Evolutionary conservation across 64 coral and sea anemone genomes (phyloP).

Genomic region (Actinia equina): DNA sequence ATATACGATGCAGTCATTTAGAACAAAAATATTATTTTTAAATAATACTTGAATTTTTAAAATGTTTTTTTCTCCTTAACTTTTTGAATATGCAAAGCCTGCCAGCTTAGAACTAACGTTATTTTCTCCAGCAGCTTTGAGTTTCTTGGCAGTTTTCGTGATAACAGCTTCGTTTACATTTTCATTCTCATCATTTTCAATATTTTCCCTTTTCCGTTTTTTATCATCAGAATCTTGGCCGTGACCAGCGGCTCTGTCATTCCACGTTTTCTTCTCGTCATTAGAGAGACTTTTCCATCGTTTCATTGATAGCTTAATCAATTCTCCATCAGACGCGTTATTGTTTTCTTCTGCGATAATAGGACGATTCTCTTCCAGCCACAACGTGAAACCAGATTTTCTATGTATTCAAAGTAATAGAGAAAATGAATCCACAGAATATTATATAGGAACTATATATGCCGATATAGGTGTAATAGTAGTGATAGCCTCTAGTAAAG

Average conservation of each 20-base stretch:
- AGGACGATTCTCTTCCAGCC: constrained; percentile 62
- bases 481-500: too few relatives aligned
- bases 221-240: constrained; percentile 26
- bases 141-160: constrained; percentile 16
- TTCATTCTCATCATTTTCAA: constrained; percentile 44
- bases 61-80: background rate
- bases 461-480: too few relatives aligned
- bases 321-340: constrained; percentile 37
- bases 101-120: constrained; percentile 31
- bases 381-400: constrained; percentile 79
- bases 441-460: too few relatives aligned
- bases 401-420: constrained; percentile 24
- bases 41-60: too few relatives aligned
- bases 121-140: constrained; percentile 19
- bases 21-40: too few relatives aligned
- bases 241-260: constrained; percentile 53
- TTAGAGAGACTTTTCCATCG: constrained; percentile 58
- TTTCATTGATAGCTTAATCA: constrained; percentile 68
- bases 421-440: background rate
- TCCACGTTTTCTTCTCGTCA: constrained; percentile 68
- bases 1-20: too few relatives aligned
- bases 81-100: constrained; percentile 52
- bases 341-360: constrained; percentile 51
- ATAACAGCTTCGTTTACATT: constrained; percentile 10
- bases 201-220: constrained; percentile 64